A percentile compares a stretch with the other conserved stretches of the same genome.
These are phyloP conservation scores for Ptychochromis oligacanthus DNA, from an alignment of 2,113 vertebrate genomes.

Conservation along the genomic window DNA sequence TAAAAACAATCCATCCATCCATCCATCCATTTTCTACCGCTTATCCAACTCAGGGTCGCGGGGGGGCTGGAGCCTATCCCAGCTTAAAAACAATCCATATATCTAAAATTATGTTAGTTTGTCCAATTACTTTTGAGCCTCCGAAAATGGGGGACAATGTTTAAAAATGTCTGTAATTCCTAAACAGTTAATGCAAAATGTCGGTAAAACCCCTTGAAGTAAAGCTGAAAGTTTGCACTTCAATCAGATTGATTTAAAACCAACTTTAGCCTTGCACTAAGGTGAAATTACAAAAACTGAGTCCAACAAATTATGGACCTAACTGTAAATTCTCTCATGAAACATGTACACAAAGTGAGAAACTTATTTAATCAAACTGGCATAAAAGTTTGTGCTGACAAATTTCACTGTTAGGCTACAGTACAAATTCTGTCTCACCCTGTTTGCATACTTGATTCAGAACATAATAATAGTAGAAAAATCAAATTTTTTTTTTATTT, in stretches of 20 bases:
- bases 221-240: not conserved
- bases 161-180: not conserved
- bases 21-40: no score
- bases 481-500: no score
- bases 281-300: not conserved
- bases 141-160: no score
- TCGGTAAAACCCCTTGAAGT: no score
- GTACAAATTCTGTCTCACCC: not conserved
- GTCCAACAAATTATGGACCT: not conserved
- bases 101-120: not conserved
- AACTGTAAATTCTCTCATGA: not conserved
- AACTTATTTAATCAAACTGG: not conserved
- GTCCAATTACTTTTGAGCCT: not conserved
- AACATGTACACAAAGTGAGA: not conserved
- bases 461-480: no score
- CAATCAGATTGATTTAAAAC: not conserved
- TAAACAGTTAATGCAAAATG: not conserved
- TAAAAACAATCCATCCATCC: not conserved
- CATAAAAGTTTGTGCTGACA: not conserved
- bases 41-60: no score
- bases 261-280: not conserved
- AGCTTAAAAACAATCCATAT: not conserved
- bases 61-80: no score
- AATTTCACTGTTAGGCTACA: not conserved
- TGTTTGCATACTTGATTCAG: no score